These are phyloP conservation scores for Luehdorfia chinensis DNA, from an alignment of 1,140 invertebrate species.

Conservation along the genomic window DNA sequence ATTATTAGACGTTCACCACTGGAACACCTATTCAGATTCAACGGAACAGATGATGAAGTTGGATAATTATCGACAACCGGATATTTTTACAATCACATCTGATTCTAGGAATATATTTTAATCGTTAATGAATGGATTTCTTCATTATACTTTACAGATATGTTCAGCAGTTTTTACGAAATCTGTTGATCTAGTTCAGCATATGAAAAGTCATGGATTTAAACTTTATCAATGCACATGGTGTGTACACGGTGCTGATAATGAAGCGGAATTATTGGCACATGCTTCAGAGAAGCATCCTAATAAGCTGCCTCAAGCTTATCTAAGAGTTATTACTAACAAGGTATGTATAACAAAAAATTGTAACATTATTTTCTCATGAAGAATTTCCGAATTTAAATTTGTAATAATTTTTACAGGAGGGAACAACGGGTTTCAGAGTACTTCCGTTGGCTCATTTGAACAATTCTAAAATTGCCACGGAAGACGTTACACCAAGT, in stretches of 20 bases:
- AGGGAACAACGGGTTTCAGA: slow-evolving; percentile 37
- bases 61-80: too few species aligned
- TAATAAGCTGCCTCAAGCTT: slow-evolving; percentile 70
- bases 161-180: slow-evolving; percentile 21
- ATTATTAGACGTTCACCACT: too few species aligned
- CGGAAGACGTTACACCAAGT: slow-evolving; percentile 29
- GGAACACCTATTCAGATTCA: too few species aligned
- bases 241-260: slow-evolving; percentile 56
- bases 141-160: slow-evolving; percentile 31
- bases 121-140: too few species aligned
- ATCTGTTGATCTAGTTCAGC: slow-evolving; percentile 34
- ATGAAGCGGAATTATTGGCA: slow-evolving; percentile 76
- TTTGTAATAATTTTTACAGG: too few species aligned
- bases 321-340: slow-evolving; percentile 50
- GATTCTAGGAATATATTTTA: too few species aligned
- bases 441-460: slow-evolving; percentile 54
- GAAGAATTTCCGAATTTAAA: too few species aligned
- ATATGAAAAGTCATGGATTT: slow-evolving; percentile 51
- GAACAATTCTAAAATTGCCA: slow-evolving; percentile 38
- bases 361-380: too few species aligned
- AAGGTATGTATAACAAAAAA: slow-evolving; percentile 52
- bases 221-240: slow-evolving; percentile 63
- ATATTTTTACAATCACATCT: too few species aligned
- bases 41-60: too few species aligned
- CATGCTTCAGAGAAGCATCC: slow-evolving; percentile 79